A percentile compares a stretch with the other conserved stretches of the same genome.
Conservation (phyloP, 64 coral and sea anemone genomes). For the Montipora efflorescens region DNA sequence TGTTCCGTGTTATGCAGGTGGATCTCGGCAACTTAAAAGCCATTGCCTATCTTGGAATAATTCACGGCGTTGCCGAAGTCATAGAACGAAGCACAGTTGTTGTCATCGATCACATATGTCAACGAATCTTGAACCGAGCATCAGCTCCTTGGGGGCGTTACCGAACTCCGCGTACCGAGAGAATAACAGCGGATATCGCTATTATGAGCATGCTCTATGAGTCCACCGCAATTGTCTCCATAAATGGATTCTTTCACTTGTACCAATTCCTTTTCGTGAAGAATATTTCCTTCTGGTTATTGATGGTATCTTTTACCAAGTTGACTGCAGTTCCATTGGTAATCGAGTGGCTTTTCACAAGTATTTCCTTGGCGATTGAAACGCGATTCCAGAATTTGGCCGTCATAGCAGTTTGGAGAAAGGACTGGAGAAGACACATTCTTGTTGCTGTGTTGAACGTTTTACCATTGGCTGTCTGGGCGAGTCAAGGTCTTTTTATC, state of each 20-base stretch:
- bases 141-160: too few relatives aligned
- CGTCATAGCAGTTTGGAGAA: background rate
- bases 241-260: background rate
- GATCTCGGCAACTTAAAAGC: too few relatives aligned
- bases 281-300: background rate
- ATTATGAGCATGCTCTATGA: too few relatives aligned
- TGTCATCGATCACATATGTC: too few relatives aligned
- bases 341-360: background rate
- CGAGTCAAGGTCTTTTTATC: too few relatives aligned
- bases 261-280: background rate
- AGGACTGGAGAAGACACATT: background rate
- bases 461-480: background rate
- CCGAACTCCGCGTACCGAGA: too few relatives aligned
- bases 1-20: too few relatives aligned
- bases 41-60: too few relatives aligned
- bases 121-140: too few relatives aligned
- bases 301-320: background rate
- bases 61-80: too few relatives aligned
- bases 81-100: too few relatives aligned
- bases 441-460: background rate
- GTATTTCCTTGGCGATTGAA: background rate
- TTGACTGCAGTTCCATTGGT: background rate
- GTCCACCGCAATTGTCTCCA: background rate
- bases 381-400: conserved; percentile 1
- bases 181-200: too few relatives aligned